phyloP scores from a whole-genome alignment of 2,888 invertebrate genomes.

The Gerosis bhagava region DNA sequence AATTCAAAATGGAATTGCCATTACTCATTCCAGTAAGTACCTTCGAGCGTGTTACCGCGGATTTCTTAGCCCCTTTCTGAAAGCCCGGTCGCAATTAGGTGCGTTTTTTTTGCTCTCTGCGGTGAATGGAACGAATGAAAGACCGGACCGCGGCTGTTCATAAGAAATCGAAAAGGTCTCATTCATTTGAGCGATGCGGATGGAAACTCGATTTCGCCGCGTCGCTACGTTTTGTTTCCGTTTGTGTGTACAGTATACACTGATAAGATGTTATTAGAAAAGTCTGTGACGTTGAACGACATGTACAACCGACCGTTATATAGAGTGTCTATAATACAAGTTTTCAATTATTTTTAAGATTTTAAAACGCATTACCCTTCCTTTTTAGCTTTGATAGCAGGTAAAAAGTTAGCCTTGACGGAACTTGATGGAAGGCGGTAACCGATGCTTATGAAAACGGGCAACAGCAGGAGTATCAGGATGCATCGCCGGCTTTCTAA shows the following conservation, averaged over 20 bases:
- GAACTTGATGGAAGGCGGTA: no score
- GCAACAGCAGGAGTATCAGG: no score
- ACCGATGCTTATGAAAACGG: no score
- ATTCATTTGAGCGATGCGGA: conserved; percentile 39
- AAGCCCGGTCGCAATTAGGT: conserved; percentile 63
- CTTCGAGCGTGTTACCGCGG: conserved; percentile 32
- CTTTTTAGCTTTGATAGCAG: no score
- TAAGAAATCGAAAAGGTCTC: conserved; percentile 54
- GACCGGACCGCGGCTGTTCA: conserved; percentile 35
- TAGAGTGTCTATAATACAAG: no score
- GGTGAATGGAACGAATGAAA: conserved; percentile 47
- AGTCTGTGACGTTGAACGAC: not conserved
- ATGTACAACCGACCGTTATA: no score
- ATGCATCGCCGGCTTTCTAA: no score
- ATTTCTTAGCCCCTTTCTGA: conserved; percentile 44
- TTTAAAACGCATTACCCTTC: no score
- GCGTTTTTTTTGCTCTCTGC: conserved; percentile 46
- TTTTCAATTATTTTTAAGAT: no score
- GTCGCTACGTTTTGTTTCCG: conserved; percentile 1
- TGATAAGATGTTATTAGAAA: not conserved
- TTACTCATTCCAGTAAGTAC: conserved; percentile 1
- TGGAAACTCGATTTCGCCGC: conserved; percentile 16
- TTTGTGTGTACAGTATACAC: not conserved
- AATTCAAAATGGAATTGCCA: conserved; percentile 1
- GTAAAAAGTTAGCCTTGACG: no score